These are phyloP conservation scores for Zhengitettix transpicula DNA, from an alignment of 2,888 invertebrate genomes.

Conservation along the genomic window DNA sequence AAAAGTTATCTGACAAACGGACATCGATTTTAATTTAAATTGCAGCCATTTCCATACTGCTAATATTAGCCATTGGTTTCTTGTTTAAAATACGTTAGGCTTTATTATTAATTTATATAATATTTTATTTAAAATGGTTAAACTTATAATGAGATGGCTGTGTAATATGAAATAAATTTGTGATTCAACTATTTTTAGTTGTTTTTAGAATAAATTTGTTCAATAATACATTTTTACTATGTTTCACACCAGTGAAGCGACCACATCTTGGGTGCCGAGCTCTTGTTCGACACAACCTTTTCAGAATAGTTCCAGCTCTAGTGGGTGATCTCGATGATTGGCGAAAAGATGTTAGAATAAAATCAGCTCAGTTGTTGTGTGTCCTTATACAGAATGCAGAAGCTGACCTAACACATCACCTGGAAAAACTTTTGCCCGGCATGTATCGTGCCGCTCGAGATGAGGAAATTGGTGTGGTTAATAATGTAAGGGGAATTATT, in stretches of 20 bases:
- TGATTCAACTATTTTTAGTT: too few species aligned
- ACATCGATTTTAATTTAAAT: too few species aligned
- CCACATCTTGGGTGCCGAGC: slow-evolving; percentile 76
- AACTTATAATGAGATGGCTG: too few species aligned
- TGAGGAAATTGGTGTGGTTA: slow-evolving; percentile 43
- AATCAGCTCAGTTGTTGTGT: slow-evolving; percentile 58
- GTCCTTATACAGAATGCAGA: slow-evolving; percentile 57
- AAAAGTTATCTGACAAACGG: too few species aligned
- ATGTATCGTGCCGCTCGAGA: slow-evolving; percentile 47
- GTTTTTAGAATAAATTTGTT: too few species aligned
- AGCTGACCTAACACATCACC: slow-evolving; percentile 50
- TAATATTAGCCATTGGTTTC: too few species aligned
- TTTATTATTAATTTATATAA: too few species aligned
- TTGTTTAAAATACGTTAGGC: too few species aligned
- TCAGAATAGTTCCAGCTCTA: slow-evolving; percentile 56
- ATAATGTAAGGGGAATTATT: slow-evolving; percentile 29
- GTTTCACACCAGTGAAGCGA: slow-evolving; percentile 23
- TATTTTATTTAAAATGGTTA: too few species aligned
- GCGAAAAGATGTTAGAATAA: slow-evolving; percentile 49
- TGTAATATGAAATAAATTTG: too few species aligned
- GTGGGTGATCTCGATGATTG: slow-evolving; percentile 58
- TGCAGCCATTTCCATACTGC: too few species aligned
- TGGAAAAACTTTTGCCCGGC: slow-evolving; percentile 37
- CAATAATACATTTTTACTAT: too few species aligned
- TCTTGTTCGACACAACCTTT: slow-evolving; percentile 56